Base-by-base conservation (phyloP, 2,113 vertebrate species). In the Neogobius melanostomus region DNA sequence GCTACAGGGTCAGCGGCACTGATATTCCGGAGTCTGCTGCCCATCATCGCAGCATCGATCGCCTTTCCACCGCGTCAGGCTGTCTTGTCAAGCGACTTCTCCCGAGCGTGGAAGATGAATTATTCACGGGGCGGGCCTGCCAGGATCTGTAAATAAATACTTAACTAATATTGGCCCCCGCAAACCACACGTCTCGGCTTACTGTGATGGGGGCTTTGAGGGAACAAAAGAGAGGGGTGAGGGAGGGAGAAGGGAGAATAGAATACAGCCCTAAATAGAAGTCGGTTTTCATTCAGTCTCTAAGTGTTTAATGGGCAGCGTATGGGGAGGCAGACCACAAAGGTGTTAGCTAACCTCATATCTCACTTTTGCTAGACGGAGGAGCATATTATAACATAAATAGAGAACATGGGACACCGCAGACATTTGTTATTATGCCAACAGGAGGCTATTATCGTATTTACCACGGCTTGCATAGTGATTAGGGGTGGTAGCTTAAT, bases 101-200 rank as follows among this genome's bases (percentile, higher is more conserved):
- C 60, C 53, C 12, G 60, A 80, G 81, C 82, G 70, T 67, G 73
- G 53, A 63, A 71, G 84, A 91, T 91, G 88, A 91, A 91, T 91
- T 88, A 90, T 91, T 90, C 82, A 91, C 80, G 47, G 81, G 80
- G 69, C 85, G 65, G 68, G 76, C 74, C 74, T 70, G 82, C 82
- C 83, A 82, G 83, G 68, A 65, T 84, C 84, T 85, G 90, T 90
- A 90, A 91, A 91, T 90, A 90, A 90, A 91, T 90, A 89, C 90
- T 91, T 90, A 87, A 89, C 84, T 89, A 89, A 91, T 85, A 91
- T 90, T 82, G 82, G 75, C 75, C 79, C 69, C 70, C 64, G 49
- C 68, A 80, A 89, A 70, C 85, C 82, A 56, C 80, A 77, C 71
- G 77, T 76, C 80, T 89, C 76, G 17, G 56, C 64, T 86, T 87